phyloP scores from a whole-genome alignment of 2,113 vertebrate genomes.

The Genyomyrus donnyi region DNA sequence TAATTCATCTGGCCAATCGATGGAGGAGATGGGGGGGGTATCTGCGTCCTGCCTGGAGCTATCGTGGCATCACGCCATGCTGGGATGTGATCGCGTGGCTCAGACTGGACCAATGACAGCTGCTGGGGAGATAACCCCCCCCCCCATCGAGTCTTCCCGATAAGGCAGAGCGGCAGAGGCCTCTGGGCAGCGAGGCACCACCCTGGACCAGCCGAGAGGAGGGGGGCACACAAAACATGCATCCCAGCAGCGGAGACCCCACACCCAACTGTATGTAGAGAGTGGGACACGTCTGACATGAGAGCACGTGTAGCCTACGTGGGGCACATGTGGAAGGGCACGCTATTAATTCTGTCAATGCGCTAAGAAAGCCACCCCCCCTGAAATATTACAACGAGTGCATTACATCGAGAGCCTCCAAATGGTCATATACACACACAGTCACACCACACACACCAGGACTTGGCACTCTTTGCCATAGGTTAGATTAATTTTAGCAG shows the following conservation, averaged over 20 bases:
- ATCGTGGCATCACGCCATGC: not conserved
- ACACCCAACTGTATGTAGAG: not conserved
- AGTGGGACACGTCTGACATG: not conserved
- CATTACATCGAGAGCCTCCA: not conserved
- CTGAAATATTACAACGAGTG: not conserved
- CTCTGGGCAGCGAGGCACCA: not conserved
- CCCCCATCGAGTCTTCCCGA: not conserved
- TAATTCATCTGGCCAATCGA: not conserved
- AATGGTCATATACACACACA: not conserved
- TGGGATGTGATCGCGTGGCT: not conserved
- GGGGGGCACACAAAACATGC: not conserved
- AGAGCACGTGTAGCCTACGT: not conserved
- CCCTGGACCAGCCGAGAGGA: not conserved
- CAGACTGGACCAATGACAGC: not conserved
- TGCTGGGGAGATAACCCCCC: not conserved
- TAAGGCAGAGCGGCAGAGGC: not conserved
- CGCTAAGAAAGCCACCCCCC: not conserved
- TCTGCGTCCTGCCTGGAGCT: not conserved
- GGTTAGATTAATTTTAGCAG: not conserved
- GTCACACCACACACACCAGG: not conserved
- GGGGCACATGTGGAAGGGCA: not conserved
- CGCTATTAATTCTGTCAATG: not conserved
- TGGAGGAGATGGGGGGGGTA: not conserved
- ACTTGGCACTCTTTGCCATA: not conserved
- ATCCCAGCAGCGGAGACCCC: not conserved